Conservation (phyloP, 2,113 vertebrate species). For the Montifringilla adamsi region DNA sequence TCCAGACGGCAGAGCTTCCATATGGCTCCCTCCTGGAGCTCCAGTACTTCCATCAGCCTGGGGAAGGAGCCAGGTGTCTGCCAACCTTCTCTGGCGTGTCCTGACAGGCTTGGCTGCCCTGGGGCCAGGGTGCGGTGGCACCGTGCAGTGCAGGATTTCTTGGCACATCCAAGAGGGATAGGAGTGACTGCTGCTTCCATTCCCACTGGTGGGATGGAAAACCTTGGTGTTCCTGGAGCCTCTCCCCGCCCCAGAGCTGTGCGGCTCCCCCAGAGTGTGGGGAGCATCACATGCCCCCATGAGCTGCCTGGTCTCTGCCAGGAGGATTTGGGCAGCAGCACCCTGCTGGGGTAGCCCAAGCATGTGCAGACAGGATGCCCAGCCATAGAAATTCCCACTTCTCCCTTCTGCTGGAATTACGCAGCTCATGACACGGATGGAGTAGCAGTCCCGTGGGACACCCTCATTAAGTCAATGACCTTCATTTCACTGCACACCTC, state of each 20-base stretch:
- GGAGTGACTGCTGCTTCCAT: neutral
- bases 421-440: neutral
- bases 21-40: rapidly evolving
- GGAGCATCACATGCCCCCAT: neutral
- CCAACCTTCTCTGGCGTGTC: neutral
- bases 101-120: neutral
- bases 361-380: neutral
- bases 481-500: neutral
- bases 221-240: rapidly evolving
- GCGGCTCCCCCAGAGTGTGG: neutral
- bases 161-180: rapidly evolving
- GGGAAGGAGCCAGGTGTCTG: neutral
- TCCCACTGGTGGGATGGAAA: neutral
- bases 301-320: neutral
- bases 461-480: neutral
- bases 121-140: neutral
- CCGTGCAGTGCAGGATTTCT: neutral
- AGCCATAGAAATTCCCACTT: neutral
- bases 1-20: neutral
- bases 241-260: rapidly evolving
- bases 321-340: neutral
- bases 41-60: neutral
- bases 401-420: neutral
- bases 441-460: neutral
- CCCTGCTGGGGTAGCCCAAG: neutral